Evolutionary conservation across 2,888 invertebrate genomes (phyloP), one percentile per base, ranked within the genome.

Genomic region (Scaptomyza flava): DNA sequence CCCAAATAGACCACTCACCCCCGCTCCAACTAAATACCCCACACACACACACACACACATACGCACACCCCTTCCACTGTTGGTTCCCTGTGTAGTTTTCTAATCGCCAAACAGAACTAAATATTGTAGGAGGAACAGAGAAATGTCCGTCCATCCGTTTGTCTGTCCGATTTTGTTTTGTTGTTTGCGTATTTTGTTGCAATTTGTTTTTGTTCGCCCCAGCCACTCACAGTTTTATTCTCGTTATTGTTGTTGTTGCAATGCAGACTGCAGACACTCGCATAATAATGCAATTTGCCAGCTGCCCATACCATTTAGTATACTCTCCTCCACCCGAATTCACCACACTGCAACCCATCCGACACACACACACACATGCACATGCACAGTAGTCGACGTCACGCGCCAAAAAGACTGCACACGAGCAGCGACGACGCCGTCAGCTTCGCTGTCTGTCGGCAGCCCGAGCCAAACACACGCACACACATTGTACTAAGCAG

Each of bases 231-330:
- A 68, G 38, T 17, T 41, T 17, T 14, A 17, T 41, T 14, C 38
- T 6, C 17, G 56, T 61, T 36, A n/a, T 73, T 76, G 73, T 68
- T 77, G 71, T 73, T 79, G 65, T 81, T 82, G 82, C 76, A 87
- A 73, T 89, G 80, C 89, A 89, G 89, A 89, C 88, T 90, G 89
- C 89, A 90, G 90, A 90, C 90, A 90, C 89, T 90, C 83, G 90
- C 88, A 89, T 89, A 89, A 90, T 90, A 90, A 90, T 90, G 89
- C 89, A 90, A 90, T 89, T 89, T 89, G 89, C 89, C 88, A 81
- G 79, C 87, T 86, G 83, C 83, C 81, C 69, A 59, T 56, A 47
- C 53, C 30, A 34, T 50, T 50, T 6, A n/a, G n/a, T n/a, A 48
- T 20, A n/a, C 50, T 31, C 51, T 43, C 43, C 34, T n/a, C 52